Percentiles rank a stretch among this genome's conserved stretches.
phyloP scores from a whole-genome alignment of 2,113 vertebrate species.

The Amblyopsis rosae region DNA sequence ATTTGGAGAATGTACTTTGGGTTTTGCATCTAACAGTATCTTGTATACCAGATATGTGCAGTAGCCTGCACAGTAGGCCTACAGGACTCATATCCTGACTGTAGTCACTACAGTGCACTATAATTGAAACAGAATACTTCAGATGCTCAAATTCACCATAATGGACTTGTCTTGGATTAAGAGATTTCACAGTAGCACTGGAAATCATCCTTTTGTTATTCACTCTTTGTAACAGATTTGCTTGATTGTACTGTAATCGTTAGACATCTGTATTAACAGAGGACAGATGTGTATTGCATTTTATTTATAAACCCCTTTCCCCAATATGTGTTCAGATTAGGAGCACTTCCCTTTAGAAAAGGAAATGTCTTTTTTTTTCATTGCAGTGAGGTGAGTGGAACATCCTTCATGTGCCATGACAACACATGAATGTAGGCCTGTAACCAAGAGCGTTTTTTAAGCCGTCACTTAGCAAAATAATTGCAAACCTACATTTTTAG shows the following conservation, averaged over 20 bases:
- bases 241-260: conserved; percentile 25
- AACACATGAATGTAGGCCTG: conserved; percentile 7
- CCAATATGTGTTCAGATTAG: conserved; percentile 35
- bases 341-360: background rate
- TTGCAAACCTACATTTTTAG: conserved; percentile 48
- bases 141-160: conserved; percentile 35
- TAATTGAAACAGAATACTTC: conserved; percentile 25
- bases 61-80: conserved; percentile 66
- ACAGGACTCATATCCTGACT: conserved; percentile 33
- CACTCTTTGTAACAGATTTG: conserved; percentile 17
- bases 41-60: conserved; percentile 45
- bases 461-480: conserved; percentile 50
- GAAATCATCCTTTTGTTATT: conserved; percentile 32
- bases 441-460: conserved; percentile 1
- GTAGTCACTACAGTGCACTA: conserved; percentile 48
- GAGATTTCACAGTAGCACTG: conserved; percentile 52
- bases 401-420: background rate
- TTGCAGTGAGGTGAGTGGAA: conserved; percentile 12
- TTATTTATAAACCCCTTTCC: conserved; percentile 37
- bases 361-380: conserved; percentile 8
- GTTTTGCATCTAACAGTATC: background rate
- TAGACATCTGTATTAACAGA: conserved; percentile 13
- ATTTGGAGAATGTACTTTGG: conserved; percentile 28
- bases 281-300: conserved; percentile 16
- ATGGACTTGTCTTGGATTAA: conserved; percentile 21